Evolutionary conservation across 2,888 invertebrate genomes (phyloP).

Genomic region (Cataglyphis livida): DNA sequence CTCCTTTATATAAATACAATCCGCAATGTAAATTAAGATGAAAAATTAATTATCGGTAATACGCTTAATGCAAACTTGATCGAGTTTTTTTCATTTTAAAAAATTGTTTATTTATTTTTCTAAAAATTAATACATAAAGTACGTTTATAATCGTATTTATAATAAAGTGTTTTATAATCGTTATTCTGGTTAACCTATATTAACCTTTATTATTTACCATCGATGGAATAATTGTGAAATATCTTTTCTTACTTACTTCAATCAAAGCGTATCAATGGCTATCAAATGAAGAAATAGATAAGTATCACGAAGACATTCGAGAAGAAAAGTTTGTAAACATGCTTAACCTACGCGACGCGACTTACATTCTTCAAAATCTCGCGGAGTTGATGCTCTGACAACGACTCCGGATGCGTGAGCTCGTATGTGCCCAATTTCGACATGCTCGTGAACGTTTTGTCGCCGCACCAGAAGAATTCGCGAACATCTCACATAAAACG

Average conservation of each 20-base stretch:
- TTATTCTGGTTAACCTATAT: not conserved
- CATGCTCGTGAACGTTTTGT: constrained; percentile 45
- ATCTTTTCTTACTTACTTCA: not conserved
- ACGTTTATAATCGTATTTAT: not conserved
- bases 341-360: constrained; percentile 56
- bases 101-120: not conserved
- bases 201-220: not conserved
- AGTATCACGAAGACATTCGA: not conserved
- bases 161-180: not conserved
- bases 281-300: not conserved
- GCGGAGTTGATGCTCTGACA: constrained; percentile 76
- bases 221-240: not conserved
- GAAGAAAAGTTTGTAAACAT: constrained; percentile 28
- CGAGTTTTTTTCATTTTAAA: not conserved
- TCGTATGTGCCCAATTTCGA: constrained; percentile 57
- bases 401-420: constrained; percentile 77
- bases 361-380: constrained; percentile 79
- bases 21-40: not conserved
- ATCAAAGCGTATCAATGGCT: not conserved
- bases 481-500: constrained; percentile 17
- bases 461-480: not conserved
- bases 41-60: not conserved
- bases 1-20: not conserved
- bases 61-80: not conserved
- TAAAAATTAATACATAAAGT: not conserved